A percentile compares a stretch with the other conserved stretches of the same genome.
Evolutionary conservation across 2,888 invertebrate genomes (phyloP).

Genomic region (Xestoiulus laeticollis): DNA sequence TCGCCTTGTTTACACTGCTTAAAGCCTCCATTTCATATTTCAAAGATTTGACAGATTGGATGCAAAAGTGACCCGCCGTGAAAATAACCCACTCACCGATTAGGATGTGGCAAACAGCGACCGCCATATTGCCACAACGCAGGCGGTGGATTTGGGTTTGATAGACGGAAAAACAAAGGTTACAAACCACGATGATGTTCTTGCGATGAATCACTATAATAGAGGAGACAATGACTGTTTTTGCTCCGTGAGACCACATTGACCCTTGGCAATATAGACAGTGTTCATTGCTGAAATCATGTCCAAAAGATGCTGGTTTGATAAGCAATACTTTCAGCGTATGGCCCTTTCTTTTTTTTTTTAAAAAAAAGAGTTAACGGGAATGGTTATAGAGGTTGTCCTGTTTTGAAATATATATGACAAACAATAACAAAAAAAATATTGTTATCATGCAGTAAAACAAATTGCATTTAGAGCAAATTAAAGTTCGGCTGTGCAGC

Average conservation of each 20-base stretch:
- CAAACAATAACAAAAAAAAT: no score
- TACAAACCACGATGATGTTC: background rate
- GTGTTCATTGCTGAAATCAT: background rate
- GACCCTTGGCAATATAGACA: no score
- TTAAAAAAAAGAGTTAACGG: no score
- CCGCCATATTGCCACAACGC: background rate
- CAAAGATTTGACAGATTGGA: slow-evolving; percentile 22
- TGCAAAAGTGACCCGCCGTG: background rate
- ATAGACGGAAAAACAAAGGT: background rate
- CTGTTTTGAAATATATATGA: no score
- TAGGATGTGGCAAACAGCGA: background rate
- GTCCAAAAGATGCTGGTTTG: background rate
- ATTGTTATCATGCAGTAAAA: no score
- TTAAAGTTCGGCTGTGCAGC: no score
- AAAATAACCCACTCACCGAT: background rate
- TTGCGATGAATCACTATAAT: background rate
- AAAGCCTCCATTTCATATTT: slow-evolving; percentile 15
- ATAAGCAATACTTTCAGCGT: no score
- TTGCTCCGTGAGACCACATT: background rate
- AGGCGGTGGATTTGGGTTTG: background rate
- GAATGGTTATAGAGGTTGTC: no score
- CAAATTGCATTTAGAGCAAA: no score
- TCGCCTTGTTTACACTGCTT: slow-evolving; percentile 22
- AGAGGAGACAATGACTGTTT: background rate
- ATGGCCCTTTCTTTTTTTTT: no score